These are phyloP conservation scores for Erpobdella octoculata DNA, from an alignment of 2,888 invertebrate genomes.

Conservation along the genomic window DNA sequence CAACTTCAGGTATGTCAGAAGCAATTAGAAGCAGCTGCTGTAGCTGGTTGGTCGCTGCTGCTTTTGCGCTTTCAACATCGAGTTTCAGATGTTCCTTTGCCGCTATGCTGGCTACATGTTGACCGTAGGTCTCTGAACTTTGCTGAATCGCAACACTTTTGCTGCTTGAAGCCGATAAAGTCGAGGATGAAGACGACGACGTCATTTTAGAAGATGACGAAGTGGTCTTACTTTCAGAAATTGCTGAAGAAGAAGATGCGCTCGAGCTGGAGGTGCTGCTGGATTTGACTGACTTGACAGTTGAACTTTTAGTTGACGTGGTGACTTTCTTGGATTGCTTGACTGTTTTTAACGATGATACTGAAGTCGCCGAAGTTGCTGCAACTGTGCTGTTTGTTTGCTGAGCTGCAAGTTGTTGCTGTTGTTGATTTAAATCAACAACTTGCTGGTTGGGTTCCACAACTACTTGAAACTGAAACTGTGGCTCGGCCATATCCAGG, in stretches of 20 bases:
- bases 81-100: neutral
- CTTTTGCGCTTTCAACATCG: neutral
- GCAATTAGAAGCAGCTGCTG: neutral
- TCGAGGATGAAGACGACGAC: conserved; percentile 15
- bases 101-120: neutral
- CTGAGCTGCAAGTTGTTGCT: neutral
- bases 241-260: conserved; percentile 11
- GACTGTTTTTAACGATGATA: neutral
- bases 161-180: neutral
- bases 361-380: neutral
- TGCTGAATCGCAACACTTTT: neutral
- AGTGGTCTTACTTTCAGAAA: neutral
- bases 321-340: neutral
- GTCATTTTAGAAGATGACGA: neutral
- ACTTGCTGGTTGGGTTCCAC: no score
- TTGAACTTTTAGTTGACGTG: neutral
- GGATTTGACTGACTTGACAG: conserved; percentile 13
- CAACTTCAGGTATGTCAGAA: neutral
- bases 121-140: neutral
- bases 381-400: neutral
- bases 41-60: neutral
- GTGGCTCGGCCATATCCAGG: no score
- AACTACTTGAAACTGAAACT: no score
- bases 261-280: conserved; percentile 12
- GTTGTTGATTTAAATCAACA: no score